phyloP scores from a whole-genome alignment of 2,888 invertebrate genomes.

The Teleogryllus oceanicus region DNA sequence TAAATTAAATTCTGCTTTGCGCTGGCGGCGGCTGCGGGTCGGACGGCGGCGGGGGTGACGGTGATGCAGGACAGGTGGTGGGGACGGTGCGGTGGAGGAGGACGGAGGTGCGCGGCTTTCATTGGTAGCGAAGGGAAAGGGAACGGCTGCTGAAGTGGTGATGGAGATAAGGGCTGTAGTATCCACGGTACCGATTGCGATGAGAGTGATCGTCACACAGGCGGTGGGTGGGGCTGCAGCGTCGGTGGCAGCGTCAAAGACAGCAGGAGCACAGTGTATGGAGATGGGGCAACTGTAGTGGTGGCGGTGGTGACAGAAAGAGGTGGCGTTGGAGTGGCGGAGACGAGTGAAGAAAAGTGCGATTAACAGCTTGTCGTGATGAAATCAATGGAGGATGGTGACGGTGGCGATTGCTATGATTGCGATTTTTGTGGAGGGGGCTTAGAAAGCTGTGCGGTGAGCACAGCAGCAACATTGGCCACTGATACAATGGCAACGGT shows the following conservation, averaged over 20 bases:
- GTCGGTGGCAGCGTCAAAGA: conserved; percentile 35
- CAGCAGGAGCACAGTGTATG: conserved; percentile 44
- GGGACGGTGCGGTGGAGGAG: conserved; percentile 25
- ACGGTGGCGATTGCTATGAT: background rate
- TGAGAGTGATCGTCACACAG: background rate
- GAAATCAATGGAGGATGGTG: background rate
- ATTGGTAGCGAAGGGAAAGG: conserved; percentile 41
- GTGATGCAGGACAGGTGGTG: conserved; percentile 30
- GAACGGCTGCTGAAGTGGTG: background rate
- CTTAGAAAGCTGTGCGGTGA: too few relatives aligned
- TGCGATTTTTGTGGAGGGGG: too few relatives aligned
- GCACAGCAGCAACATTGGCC: too few relatives aligned
- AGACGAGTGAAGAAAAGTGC: background rate
- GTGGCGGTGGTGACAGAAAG: background rate
- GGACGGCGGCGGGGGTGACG: background rate
- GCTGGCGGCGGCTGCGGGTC: too few relatives aligned
- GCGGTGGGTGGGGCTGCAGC: conserved; percentile 30
- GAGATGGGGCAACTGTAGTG: conserved; percentile 29
- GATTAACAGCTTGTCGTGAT: too few relatives aligned
- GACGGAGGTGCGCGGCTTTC: conserved; percentile 41
- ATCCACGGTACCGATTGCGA: background rate
- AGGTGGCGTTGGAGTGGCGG: background rate
- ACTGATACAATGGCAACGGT: too few relatives aligned
- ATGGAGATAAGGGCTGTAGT: background rate
- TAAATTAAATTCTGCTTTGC: too few relatives aligned